phyloP scores from a whole-genome alignment of 2,797 vertebrate species.

The Poecilia wingei region DNA sequence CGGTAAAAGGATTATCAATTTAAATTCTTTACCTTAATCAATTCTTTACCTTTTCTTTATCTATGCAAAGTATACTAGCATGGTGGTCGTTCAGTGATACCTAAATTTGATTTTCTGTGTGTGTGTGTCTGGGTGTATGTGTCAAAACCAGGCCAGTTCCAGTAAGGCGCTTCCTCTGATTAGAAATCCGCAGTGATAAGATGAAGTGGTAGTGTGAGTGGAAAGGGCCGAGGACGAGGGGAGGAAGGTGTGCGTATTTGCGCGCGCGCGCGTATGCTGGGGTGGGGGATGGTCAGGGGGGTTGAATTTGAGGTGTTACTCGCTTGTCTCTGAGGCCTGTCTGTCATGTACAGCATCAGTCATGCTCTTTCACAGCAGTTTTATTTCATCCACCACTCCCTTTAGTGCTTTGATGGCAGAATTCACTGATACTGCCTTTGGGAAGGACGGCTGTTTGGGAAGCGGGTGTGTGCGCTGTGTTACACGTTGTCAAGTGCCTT shows the following conservation, averaged over 20 bases:
- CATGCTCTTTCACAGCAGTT: constrained; percentile 80
- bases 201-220: constrained; percentile 46
- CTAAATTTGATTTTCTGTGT: constrained; percentile 23
- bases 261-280: background rate
- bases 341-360: constrained; percentile 81
- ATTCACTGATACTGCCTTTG: constrained; percentile 69
- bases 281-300: background rate
- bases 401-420: constrained; percentile 74
- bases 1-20: background rate
- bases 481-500: constrained; percentile 53
- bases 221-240: constrained; percentile 14
- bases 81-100: background rate
- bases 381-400: constrained; percentile 80
- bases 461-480: constrained; percentile 18
- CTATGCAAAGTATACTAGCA: background rate
- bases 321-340: constrained; percentile 72
- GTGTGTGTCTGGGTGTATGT: constrained; percentile 4
- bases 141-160: constrained; percentile 34
- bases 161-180: constrained; percentile 58
- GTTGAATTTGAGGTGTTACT: constrained; percentile 65
- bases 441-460: constrained; percentile 55
- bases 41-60: constrained; percentile 10
- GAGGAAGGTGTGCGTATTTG: constrained; percentile 6
- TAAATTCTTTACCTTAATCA: constrained; percentile 14
- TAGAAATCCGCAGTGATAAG: constrained; percentile 59